Base-by-base conservation (phyloP, 2,797 vertebrate genomes). In the Micromesistius poutassou region DNA sequence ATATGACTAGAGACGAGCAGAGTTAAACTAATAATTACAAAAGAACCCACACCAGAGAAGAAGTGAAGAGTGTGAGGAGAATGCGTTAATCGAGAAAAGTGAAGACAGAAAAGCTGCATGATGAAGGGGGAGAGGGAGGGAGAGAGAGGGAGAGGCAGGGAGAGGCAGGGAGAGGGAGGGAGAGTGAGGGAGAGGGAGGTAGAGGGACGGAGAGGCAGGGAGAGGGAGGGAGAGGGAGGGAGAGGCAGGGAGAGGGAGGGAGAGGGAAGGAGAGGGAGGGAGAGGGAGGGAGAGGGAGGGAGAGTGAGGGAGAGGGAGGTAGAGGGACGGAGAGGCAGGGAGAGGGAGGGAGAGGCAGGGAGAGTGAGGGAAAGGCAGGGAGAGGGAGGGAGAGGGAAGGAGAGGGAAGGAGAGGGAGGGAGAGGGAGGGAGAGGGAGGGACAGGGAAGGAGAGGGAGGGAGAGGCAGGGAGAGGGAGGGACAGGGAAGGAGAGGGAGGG, bases 1-100 rank as follows among this genome's bases (percentile, higher is more conserved):
- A 82, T 80, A 71, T 36, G 73, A 77, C 76, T 8, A 76, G 30
- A 50, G 81, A 80, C 1, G 55, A n/a, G n/a, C 36, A 35, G 71
- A 76, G 30, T 55, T 36, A 80, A 79, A 76, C 30, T 74, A 33
- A 79, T 83, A 46, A 83, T 79, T 81, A 55, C 50, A 72, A 38
- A n/a, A 36, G 68, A 73, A 71, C 76, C 79, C 36, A 72, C 30
- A 25, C 36, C 4, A 10, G 10, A 3, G 74, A 38, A 8, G 76
- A 72, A 30, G 33, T 75, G 79, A 36, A 77, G 86, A 84, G 12
- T 77, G 83, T 81, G 77, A 40, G 81, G 74, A 12, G 74, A 73
- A 74, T n/a, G 76, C 81, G 30, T 74, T 76, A 25, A 5, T 30
- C 76, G 25, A 30, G 28, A 73, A 72, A 76, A 50, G 55, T 30